A percentile compares a stretch with the other conserved stretches of the same genome.
phyloP scores from a whole-genome alignment of 2,797 vertebrate genomes.

The Podarcis lilfordi region DNA sequence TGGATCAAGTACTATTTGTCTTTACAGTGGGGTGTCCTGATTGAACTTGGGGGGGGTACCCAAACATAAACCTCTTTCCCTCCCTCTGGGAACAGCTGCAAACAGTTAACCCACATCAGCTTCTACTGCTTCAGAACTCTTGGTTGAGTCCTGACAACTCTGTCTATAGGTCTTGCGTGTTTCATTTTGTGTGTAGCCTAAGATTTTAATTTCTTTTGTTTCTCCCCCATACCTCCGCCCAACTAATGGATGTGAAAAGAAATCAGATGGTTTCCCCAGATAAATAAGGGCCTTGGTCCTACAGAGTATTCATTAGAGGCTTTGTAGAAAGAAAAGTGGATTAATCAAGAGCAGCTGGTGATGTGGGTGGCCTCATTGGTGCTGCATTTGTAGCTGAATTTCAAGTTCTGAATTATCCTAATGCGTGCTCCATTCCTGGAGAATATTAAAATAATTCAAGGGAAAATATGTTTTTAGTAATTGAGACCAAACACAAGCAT shows the following conservation, averaged over 20 bases:
- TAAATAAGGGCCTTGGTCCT: conserved; percentile 36
- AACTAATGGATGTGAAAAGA: conserved; percentile 48
- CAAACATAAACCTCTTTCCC: conserved; percentile 25
- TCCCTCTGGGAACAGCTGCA: conserved; percentile 18
- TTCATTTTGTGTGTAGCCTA: conserved; percentile 3
- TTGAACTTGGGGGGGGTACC: conserved; percentile 6
- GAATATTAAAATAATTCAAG: conserved; percentile 29
- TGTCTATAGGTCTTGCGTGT: conserved; percentile 28
- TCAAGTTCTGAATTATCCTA: conserved; percentile 25
- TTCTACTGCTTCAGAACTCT: conserved; percentile 6
- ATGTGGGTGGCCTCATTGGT: conserved; percentile 13
- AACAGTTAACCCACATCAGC: not conserved
- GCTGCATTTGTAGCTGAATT: conserved; percentile 27
- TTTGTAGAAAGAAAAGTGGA: conserved; percentile 41
- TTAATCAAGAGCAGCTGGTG: conserved; percentile 44
- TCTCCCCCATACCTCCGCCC: conserved; percentile 24
- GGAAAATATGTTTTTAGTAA: conserved; percentile 1
- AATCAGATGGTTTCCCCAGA: conserved; percentile 50
- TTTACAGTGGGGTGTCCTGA: conserved; percentile 39
- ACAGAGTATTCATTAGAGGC: conserved; percentile 39
- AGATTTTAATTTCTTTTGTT: conserved; percentile 27
- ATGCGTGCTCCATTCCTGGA: not conserved
- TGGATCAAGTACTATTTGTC: conserved; percentile 30
- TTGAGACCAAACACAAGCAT: not conserved
- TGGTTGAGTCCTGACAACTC: conserved; percentile 43